Percentiles rank a stretch among this genome's conserved stretches.
These are phyloP conservation scores for Origma solitaria DNA, from an alignment of 2,113 vertebrate genomes.

Conservation along the genomic window DNA sequence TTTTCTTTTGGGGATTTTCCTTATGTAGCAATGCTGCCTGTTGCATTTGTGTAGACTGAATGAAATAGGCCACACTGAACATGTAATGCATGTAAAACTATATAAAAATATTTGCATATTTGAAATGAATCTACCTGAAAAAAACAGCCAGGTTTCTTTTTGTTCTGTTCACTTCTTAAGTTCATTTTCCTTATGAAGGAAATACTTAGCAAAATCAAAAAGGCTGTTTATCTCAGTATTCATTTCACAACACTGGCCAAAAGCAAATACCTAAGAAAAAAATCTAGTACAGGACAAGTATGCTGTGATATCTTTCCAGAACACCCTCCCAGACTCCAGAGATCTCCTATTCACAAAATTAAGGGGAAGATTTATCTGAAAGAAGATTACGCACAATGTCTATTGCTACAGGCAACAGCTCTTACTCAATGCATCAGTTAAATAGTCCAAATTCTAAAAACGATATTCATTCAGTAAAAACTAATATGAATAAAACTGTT, in stretches of 20 bases:
- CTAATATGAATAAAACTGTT: not conserved
- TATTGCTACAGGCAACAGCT: not conserved
- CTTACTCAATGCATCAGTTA: not conserved
- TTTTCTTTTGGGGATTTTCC: not conserved
- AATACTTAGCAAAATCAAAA: not conserved
- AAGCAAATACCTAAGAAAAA: not conserved
- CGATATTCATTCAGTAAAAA: not conserved
- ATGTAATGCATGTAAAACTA: not conserved
- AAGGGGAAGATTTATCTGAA: not conserved
- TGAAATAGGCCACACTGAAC: not conserved
- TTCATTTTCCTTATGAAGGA: not conserved
- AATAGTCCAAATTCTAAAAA: not conserved
- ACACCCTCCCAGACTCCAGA: not conserved
- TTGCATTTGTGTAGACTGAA: not conserved
- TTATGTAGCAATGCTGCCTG: not conserved
- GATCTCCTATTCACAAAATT: not conserved
- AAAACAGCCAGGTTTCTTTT: not conserved
- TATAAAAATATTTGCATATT: not conserved
- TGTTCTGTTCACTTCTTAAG: not conserved
- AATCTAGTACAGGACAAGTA: not conserved
- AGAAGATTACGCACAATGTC: not conserved
- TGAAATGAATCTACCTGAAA: not conserved
- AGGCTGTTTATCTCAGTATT: not conserved
- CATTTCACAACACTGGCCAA: not conserved
- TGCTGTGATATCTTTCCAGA: not conserved